Evolutionary conservation across 2,797 vertebrate species (phyloP).

Genomic region (Lacerta viridis): DNA sequence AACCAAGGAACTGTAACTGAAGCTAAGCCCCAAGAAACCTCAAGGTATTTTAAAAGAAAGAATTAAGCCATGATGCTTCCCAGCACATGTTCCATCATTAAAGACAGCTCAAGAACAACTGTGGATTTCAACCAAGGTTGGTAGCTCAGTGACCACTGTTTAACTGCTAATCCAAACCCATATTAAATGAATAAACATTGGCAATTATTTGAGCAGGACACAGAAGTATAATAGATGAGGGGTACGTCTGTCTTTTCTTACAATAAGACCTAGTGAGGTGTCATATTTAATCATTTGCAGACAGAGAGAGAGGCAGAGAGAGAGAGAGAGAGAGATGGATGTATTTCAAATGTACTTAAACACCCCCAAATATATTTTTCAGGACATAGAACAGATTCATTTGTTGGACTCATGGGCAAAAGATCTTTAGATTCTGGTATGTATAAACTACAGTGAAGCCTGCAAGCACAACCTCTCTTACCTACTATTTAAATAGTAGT

Average conservation of each 20-base stretch:
- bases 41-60: not conserved
- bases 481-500: slow-evolving; percentile 23
- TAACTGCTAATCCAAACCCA: not conserved
- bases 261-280: not conserved
- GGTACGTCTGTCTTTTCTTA: rapidly evolving
- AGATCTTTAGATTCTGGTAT: slow-evolving; percentile 86
- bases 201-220: slow-evolving; percentile 21
- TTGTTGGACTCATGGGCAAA: slow-evolving; percentile 90
- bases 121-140: not conserved
- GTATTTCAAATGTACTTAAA: slow-evolving; percentile 75
- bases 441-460: slow-evolving; percentile 75
- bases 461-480: slow-evolving; percentile 50
- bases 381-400: slow-evolving; percentile 88
- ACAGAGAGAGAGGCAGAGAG: too few relatives aligned
- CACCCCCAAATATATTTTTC: slow-evolving; percentile 82
- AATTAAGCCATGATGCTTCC: too few relatives aligned
- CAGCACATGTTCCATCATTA: not conserved
- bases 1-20: not conserved
- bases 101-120: not conserved
- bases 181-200: slow-evolving; percentile 4
- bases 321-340: slow-evolving; percentile 7
- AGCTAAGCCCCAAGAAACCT: not conserved
- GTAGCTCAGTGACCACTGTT: not conserved
- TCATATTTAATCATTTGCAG: slow-evolving; percentile 13
- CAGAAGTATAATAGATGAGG: not conserved